Evolutionary conservation across 1,140 invertebrate species (phyloP).

Genomic region (Tetramorium parvispinum): DNA sequence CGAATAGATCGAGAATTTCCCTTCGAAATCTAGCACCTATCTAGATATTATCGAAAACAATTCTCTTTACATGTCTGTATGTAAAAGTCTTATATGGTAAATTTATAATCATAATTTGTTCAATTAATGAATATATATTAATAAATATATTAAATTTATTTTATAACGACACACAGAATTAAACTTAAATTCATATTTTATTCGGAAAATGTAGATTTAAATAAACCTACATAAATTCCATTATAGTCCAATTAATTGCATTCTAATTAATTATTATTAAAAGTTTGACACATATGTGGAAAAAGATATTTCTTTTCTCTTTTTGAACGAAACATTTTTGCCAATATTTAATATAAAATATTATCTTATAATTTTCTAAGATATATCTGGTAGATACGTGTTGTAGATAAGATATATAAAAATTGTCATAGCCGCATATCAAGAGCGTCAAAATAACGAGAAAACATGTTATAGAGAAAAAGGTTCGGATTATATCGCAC

Average conservation of each 20-base stretch:
- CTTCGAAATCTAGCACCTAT: background rate
- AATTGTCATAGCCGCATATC: background rate
- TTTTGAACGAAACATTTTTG: background rate
- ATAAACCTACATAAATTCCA: background rate
- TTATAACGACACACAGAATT: background rate
- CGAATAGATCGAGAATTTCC: background rate
- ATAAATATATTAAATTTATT: background rate
- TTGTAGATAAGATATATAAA: background rate
- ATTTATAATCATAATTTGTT: background rate
- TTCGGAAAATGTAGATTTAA: background rate
- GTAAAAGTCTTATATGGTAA: background rate
- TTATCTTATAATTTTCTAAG: background rate
- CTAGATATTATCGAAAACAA: background rate
- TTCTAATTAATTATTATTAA: background rate
- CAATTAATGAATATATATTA: background rate
- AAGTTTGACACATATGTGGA: background rate
- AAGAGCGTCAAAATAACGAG: background rate
- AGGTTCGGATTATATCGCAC: background rate
- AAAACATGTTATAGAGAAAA: slow-evolving; percentile 1
- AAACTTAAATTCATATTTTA: background rate
- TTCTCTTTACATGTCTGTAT: background rate
- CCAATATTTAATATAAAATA: background rate
- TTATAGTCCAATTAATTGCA: background rate
- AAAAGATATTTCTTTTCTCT: background rate
- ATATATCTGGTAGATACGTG: slow-evolving; percentile 4